Evolutionary conservation across 2,888 invertebrate species (phyloP).

Genomic region (Dynastes maya): DNA sequence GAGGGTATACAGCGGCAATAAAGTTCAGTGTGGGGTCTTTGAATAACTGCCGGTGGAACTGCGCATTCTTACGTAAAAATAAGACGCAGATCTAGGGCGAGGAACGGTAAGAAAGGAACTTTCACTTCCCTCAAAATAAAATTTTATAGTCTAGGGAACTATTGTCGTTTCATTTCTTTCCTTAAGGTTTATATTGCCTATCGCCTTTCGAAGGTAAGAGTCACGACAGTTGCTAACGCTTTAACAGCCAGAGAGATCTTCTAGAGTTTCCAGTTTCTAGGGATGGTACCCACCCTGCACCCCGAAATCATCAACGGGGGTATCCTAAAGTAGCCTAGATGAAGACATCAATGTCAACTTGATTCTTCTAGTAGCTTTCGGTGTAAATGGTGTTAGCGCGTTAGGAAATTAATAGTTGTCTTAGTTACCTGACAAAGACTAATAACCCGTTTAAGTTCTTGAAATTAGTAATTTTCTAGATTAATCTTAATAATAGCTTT

Average conservation of each 20-base stretch:
- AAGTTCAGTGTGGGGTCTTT: slow-evolving; percentile 24
- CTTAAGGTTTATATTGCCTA: not conserved
- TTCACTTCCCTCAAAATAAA: slow-evolving; percentile 45
- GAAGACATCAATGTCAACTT: slow-evolving; percentile 54
- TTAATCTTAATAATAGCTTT: slow-evolving; percentile 6
- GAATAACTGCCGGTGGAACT: not conserved
- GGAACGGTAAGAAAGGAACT: slow-evolving; percentile 41
- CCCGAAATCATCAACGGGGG: slow-evolving; percentile 27
- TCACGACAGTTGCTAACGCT: not conserved
- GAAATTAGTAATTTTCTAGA: slow-evolving; percentile 12
- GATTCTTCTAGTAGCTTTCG: slow-evolving; percentile 5
- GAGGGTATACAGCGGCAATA: slow-evolving; percentile 26
- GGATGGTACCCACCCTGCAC: slow-evolving; percentile 32
- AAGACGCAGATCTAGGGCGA: slow-evolving; percentile 11
- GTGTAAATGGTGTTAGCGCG: slow-evolving; percentile 20
- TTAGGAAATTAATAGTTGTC: slow-evolving; percentile 22
- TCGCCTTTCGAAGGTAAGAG: slow-evolving; percentile 20
- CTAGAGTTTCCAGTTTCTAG: slow-evolving; percentile 36
- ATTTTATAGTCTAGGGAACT: slow-evolving; percentile 28
- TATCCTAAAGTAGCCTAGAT: slow-evolving; percentile 45
- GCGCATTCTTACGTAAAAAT: slow-evolving; percentile 24
- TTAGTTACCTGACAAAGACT: not conserved
- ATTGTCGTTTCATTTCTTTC: slow-evolving; percentile 40
- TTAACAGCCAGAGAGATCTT: not conserved
- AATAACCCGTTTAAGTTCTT: not conserved